Evolutionary conservation across 2,113 vertebrate species (phyloP), one percentile per base, ranked within the genome.

Genomic region (Aspiorhynchus laticeps): DNA sequence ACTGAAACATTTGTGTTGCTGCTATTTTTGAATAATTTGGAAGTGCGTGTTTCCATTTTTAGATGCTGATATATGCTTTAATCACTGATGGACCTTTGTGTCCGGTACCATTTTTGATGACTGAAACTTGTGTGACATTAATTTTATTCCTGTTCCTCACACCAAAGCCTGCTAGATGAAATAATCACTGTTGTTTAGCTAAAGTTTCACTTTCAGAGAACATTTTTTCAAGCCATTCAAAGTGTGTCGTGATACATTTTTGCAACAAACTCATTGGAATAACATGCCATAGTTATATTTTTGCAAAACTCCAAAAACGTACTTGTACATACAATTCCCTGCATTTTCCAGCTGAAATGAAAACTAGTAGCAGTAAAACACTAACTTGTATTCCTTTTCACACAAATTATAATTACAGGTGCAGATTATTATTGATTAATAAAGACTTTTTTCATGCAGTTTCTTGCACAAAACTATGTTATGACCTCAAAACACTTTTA

Each of bases 31-130:
- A 7, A 17, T 41, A 8, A 43, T 26, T 63, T 14, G 1, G 56
- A 63, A 43, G 12, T 76, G n/a, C 74, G 7, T 76, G 41, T n/a
- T n/a, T 41, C 11, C n/a, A 51, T 78, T 53, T 77, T 78, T 78
- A 33, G 75, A 78, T 28, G 41, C 73, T 75, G 9, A 43, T 26
- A 19, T 5, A 31, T 31, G 5, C 33, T 7, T 15, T 59, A 24
- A 80, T 59, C 31, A 26, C 31, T 41, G 31, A 36, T 59, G 7
- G 33, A 80, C 78, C 38, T 80, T 61, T 14, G 12, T 38, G 21
- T n/a, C 21, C 3, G 5, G 21, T 7, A 15, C 53, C 53, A 41
- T 36, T 24, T 24, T 59, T 12, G 26, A 31, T 33, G 76, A 33
- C 46, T 53, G 53, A 56, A 19, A 51, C 48, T 51, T 51, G 4